Evolutionary conservation across 2,113 vertebrate species (phyloP), one percentile per base, ranked within the genome.

Genomic region (Anguilla rostrata): DNA sequence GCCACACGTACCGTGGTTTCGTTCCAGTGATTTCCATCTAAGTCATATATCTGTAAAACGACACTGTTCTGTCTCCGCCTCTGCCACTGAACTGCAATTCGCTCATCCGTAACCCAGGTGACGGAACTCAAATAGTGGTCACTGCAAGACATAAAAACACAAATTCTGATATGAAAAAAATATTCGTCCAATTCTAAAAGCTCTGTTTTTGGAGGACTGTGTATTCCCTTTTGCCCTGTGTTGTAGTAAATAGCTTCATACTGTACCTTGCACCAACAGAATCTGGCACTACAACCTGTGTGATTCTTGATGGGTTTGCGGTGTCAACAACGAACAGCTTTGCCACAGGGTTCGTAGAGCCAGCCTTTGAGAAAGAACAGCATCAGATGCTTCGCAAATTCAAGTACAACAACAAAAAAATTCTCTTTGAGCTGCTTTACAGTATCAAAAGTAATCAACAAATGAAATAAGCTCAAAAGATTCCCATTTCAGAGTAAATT

Each of bases 51-150:
- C 91, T 97, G 96, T 79, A 97, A 94, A 22, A 96, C 91, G 0
- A 97, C 96, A 90, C 97, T 93, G 89, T 96, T 97, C 86, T 99
- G 98, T 39, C 95, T 90, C 92, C 98, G 96, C 85, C 95, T 97
- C 40, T 97, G 92, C 98, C 98, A 99, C 79, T 99, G 98, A 79
- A 99, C 95, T 29, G 96, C 96, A 56, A 99, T 56, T 57, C 95
- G 94, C 8, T 92, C 89, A 49, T 99, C 96, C 1, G 96, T 96
- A 82, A 95, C 96, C 98, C 98, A 99, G 0, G 97, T 98, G 12
- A 99, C 96, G 84, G 96, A 95, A 87, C 95, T 96, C 91, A 99
- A 92, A 93, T 98, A 99, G 92, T 99, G 96, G 12, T 99, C 98
- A 86, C 98, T 99, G 90, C 43, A 89, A 92, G 89, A 40, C 87